Conservation (phyloP, 2,113 vertebrate species). For the Scortum barcoo region DNA sequence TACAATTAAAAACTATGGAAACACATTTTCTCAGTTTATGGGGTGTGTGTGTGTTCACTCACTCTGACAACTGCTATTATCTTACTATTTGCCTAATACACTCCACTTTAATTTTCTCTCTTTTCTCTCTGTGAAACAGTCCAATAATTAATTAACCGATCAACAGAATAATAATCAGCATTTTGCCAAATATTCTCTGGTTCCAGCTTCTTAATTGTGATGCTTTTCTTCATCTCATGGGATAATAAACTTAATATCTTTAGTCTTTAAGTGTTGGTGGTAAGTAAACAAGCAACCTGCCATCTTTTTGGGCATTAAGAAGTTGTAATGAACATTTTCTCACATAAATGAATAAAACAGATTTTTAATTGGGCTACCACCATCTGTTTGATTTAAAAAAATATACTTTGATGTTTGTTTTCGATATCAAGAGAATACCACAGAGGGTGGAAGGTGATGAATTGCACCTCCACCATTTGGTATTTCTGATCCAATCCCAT, state of each 20-base stretch:
- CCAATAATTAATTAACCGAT: no score
- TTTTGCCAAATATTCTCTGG: not conserved
- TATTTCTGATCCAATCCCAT: not conserved
- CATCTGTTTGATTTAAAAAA: not conserved
- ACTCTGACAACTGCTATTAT: slow-evolving; percentile 53
- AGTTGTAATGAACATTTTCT: no score
- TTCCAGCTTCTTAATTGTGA: no score
- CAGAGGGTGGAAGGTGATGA: not conserved
- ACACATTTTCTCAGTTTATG: slow-evolving; percentile 34
- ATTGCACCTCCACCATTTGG: not conserved
- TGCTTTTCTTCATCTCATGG: no score
- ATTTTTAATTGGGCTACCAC: not conserved
- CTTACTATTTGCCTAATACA: slow-evolving; percentile 51
- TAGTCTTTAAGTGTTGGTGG: no score
- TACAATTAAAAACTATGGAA: slow-evolving; percentile 28
- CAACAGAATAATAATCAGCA: no score
- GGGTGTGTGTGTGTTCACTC: slow-evolving; percentile 17
- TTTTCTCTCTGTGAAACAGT: no score
- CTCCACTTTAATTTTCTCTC: slow-evolving; percentile 57
- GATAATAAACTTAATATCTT: no score
- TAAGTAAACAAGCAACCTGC: no score
- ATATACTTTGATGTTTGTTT: not conserved
- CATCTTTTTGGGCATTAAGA: no score
- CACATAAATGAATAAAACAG: not conserved
- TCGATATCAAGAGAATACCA: not conserved